phyloP scores from a whole-genome alignment of 2,888 invertebrate genomes.

The Aphodius granarius region DNA sequence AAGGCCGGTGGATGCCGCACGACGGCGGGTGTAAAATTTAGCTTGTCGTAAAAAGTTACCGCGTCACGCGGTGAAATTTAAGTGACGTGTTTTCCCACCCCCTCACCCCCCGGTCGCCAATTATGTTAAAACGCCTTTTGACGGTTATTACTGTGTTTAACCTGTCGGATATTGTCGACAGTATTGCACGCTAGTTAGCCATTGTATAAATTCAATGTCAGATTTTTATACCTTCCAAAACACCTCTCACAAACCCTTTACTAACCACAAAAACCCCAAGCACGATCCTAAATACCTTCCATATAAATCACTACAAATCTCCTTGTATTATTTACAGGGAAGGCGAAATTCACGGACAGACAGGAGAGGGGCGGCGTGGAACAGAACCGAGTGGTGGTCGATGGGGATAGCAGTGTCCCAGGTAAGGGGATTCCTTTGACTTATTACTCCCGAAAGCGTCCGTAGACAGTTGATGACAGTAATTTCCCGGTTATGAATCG shows the following conservation, averaged over 20 bases:
- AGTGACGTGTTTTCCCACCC: background rate
- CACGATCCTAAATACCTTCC: background rate
- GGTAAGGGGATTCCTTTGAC: conserved; percentile 35
- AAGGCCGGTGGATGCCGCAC: background rate
- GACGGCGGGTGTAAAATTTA: background rate
- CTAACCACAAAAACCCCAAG: background rate
- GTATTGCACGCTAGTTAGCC: background rate
- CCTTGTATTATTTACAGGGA: conserved; percentile 14
- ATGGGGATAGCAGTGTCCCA: conserved; percentile 38
- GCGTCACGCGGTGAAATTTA: background rate
- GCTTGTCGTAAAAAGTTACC: background rate
- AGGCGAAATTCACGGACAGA: conserved; percentile 40
- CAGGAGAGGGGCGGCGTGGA: conserved; percentile 43
- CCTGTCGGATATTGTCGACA: background rate
- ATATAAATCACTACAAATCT: background rate
- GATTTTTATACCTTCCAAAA: background rate
- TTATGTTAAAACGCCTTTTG: background rate
- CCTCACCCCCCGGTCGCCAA: background rate
- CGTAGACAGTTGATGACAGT: background rate
- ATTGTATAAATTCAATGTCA: background rate
- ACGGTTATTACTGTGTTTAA: background rate
- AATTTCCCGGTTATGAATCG: background rate
- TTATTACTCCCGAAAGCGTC: background rate
- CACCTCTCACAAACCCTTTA: too few relatives aligned
- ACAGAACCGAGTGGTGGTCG: conserved; percentile 51